A percentile compares a stretch with the other conserved stretches of the same genome.
phyloP scores from a whole-genome alignment of 2,888 invertebrate species.

The Clivina fossor region DNA sequence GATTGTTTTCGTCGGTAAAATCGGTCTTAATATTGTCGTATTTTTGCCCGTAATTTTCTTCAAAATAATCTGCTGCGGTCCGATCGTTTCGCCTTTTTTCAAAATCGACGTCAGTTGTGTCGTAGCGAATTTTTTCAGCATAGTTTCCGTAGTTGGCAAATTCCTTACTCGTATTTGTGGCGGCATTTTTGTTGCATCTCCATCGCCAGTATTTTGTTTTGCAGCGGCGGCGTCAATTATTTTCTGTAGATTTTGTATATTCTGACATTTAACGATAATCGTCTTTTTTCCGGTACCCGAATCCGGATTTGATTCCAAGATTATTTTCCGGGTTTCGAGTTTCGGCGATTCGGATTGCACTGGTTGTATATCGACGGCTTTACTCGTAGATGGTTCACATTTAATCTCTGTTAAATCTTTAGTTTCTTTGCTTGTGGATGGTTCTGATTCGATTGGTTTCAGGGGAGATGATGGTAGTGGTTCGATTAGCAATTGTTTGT shows the following conservation, averaged over 20 bases:
- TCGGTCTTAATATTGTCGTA: slow-evolving; percentile 15
- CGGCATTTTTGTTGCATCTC: slow-evolving; percentile 8
- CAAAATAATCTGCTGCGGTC: slow-evolving; percentile 11
- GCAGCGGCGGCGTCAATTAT: slow-evolving; percentile 4
- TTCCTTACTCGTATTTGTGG: slow-evolving; percentile 22
- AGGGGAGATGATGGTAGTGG: too few relatives aligned
- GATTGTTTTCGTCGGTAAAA: slow-evolving; percentile 7
- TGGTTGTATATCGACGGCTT: background rate
- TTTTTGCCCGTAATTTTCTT: slow-evolving; percentile 13
- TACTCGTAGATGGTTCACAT: background rate
- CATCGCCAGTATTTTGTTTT: slow-evolving; percentile 6
- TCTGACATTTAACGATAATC: slow-evolving; percentile 21
- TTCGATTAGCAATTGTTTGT: background rate
- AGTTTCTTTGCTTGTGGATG: slow-evolving; percentile 15
- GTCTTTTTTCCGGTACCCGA: slow-evolving; percentile 7
- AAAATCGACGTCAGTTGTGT: slow-evolving; percentile 26
- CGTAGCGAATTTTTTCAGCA: slow-evolving; percentile 26
- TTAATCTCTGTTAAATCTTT: background rate
- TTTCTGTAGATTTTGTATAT: slow-evolving; percentile 10
- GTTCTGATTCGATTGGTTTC: background rate
- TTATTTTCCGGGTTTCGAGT: slow-evolving; percentile 3
- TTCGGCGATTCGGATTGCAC: too few relatives aligned
- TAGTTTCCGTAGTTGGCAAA: slow-evolving; percentile 22
- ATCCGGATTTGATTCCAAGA: background rate
- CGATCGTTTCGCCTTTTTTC: slow-evolving; percentile 16